phyloP scores from a whole-genome alignment of 1,140 invertebrate genomes.

The Trachymyrmex cornetzi region DNA sequence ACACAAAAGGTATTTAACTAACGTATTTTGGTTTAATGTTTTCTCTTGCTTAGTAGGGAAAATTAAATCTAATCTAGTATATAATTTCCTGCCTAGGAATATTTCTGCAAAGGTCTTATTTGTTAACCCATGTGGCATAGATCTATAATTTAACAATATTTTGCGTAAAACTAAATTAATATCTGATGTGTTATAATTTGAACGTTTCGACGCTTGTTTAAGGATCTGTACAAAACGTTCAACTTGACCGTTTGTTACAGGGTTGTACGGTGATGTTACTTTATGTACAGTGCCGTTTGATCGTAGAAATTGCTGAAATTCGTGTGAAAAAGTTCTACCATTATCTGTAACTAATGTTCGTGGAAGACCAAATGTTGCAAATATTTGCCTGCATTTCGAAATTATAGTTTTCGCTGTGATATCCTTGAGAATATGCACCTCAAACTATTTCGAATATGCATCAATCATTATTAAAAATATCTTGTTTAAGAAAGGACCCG shows the following conservation, averaged over 20 bases:
- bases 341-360: background rate
- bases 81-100: background rate
- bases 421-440: background rate
- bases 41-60: too few relatives aligned
- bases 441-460: background rate
- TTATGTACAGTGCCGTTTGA: background rate
- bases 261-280: background rate
- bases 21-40: too few relatives aligned
- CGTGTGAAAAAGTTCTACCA: background rate
- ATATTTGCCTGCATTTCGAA: background rate
- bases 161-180: background rate
- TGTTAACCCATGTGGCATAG: background rate
- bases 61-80: too few relatives aligned
- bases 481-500: background rate
- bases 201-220: background rate
- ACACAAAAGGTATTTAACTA: too few relatives aligned
- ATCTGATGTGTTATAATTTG: background rate
- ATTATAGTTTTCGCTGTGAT: background rate
- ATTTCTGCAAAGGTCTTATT: conserved; percentile 1
- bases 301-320: background rate
- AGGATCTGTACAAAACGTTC: background rate
- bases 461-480: background rate
- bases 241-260: background rate
- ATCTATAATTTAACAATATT: background rate
- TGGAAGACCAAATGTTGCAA: background rate